Evolutionary conservation across 2,113 vertebrate genomes (phyloP).

Genomic region (Nothoprocta pentlandii): DNA sequence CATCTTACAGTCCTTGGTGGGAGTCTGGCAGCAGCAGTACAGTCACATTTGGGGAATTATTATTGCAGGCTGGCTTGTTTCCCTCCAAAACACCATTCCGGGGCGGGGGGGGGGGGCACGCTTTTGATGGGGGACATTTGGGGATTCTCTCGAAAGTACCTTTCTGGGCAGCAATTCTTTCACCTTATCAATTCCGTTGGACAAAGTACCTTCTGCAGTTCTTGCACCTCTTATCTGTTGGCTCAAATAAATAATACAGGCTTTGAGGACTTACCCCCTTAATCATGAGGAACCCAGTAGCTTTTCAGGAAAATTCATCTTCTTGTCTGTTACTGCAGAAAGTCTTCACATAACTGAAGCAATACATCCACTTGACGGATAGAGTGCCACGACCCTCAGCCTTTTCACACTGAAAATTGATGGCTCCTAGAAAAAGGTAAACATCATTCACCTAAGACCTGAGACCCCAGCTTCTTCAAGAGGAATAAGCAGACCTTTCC

Average conservation of each 20-base stretch:
- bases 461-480: not conserved
- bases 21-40: not conserved
- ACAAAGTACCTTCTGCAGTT: not conserved
- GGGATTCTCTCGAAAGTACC: not conserved
- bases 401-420: slow-evolving; percentile 60
- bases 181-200: not conserved
- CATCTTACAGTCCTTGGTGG: not conserved
- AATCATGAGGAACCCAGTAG: slow-evolving; percentile 31
- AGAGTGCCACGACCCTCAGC: slow-evolving; percentile 42
- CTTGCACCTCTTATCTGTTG: slow-evolving; percentile 3
- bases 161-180: not conserved
- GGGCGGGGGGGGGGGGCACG: fast-evolving
- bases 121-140: not conserved
- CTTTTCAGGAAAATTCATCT: slow-evolving; percentile 59
- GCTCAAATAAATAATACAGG: not conserved
- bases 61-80: not conserved
- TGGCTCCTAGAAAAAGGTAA: slow-evolving; percentile 64
- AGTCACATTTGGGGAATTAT: not conserved
- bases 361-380: slow-evolving; percentile 50
- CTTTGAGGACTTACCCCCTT: slow-evolving; percentile 10
- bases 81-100: not conserved
- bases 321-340: slow-evolving; percentile 54
- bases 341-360: slow-evolving; percentile 47
- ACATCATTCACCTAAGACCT: slow-evolving; percentile 23
- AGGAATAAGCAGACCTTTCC: slow-evolving; percentile 54